Base-by-base conservation (phyloP, 2,797 vertebrate species). In the Thalassophryne amazonica region DNA sequence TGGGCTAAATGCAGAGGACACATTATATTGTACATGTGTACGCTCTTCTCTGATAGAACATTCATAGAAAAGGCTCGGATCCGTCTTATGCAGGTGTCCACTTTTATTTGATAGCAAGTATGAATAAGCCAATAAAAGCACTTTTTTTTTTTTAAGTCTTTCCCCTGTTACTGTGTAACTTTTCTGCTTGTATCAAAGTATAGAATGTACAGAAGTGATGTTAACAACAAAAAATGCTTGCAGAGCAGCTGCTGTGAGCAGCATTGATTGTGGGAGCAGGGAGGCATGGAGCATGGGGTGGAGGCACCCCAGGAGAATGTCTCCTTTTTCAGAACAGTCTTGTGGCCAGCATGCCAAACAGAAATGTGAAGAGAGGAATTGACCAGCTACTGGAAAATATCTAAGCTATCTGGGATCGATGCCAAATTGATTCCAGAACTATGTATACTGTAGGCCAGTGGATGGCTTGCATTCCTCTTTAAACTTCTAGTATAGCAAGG, bases 371-470 rank as follows among this genome's bases (percentile, higher is more conserved):
- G 78, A 80, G 63, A 86, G 68, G 78, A 83, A 85, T 84, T 89
- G 87, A 88, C 84, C 87, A 88, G 69, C 81, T 71, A 81, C 85
- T 87, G 86, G 83, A 88, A 88, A 88, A 83, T 83, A 88, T 90
- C 86, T 86, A 76, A 88, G 85, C 82, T 81, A 83, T 85, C 80
- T 70, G 50, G 71, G 80, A 89, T 91, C 86, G 71, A 90, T 90
- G 78, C 18, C 35, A 76, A 80, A 91, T 91, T 85, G 89, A 91
- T 90, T 81, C 60, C 59, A 55, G 49, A 80, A 69, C 82, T 80
- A 86, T 89, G 83, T 87, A 85, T 89, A 89, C 91, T 90, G 89
- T 83, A 88, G 83, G 69, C 62, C 65, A 64, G 73, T 53, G 78
- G 78, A 71, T 38, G 40, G 65, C 57, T 62, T 40, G 69, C 56